Conservation (phyloP, 2,797 vertebrate genomes). For the Rhynchonycteris naso region DNA sequence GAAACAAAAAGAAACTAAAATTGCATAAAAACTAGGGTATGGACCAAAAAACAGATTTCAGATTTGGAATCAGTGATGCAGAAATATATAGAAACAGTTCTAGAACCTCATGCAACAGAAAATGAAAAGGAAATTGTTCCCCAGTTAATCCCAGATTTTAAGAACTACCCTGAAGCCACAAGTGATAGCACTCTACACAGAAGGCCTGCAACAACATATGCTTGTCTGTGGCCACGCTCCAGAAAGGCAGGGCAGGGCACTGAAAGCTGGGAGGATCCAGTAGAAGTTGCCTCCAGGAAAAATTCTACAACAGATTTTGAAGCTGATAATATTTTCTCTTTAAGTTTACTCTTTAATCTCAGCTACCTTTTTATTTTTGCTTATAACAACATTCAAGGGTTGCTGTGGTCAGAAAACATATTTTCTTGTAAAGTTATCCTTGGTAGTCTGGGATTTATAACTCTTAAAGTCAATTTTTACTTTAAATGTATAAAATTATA, state of each 20-base stretch:
- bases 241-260: slow-evolving; percentile 67
- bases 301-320: slow-evolving; percentile 69
- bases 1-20: too few relatives aligned
- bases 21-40: too few relatives aligned
- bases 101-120: too few relatives aligned
- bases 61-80: too few relatives aligned
- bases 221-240: slow-evolving; percentile 71
- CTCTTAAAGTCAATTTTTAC: slow-evolving; percentile 56
- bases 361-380: slow-evolving; percentile 71
- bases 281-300: slow-evolving; percentile 79
- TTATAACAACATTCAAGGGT: slow-evolving; percentile 63
- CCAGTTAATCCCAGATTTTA: slow-evolving; percentile 18
- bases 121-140: too few relatives aligned
- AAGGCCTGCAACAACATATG: slow-evolving; percentile 75
- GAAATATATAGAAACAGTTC: too few relatives aligned
- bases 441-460: slow-evolving; percentile 24
- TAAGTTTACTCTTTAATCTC: slow-evolving; percentile 77
- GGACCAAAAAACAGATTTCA: too few relatives aligned
- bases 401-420: slow-evolving; percentile 64
- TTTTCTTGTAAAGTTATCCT: slow-evolving; percentile 66
- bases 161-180: slow-evolving; percentile 49
- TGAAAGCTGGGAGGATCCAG: slow-evolving; percentile 59
- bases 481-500: slow-evolving; percentile 37
- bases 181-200: slow-evolving; percentile 70
- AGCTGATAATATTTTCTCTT: slow-evolving; percentile 74